Percentiles rank a stretch among this genome's conserved stretches.
Conservation (phyloP, 2,797 vertebrate genomes). For the Falco columbarius region DNA sequence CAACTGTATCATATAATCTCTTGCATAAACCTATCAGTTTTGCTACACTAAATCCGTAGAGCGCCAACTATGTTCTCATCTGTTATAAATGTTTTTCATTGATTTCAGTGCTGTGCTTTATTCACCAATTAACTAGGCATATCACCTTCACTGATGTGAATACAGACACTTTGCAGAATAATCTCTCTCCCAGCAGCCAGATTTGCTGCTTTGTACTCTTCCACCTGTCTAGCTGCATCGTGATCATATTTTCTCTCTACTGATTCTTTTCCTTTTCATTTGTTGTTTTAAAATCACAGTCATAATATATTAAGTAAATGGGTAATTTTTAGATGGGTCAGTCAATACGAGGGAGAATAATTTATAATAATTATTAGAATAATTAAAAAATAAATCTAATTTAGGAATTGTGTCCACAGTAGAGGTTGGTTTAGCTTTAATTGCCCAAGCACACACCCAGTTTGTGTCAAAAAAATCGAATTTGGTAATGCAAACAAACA, state of each 20-base stretch:
- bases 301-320: not conserved
- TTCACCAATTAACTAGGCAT: slow-evolving; percentile 21
- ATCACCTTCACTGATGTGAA: slow-evolving; percentile 53
- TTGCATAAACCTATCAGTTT: not conserved
- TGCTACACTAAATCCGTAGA: not conserved
- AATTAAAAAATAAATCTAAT: slow-evolving; percentile 40
- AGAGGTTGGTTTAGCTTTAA: slow-evolving; percentile 8
- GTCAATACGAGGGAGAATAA: not conserved
- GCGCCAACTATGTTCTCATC: not conserved
- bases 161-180: not conserved
- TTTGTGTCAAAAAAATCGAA: slow-evolving; percentile 34
- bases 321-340: not conserved
- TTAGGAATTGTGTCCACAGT: not conserved
- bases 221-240: slow-evolving; percentile 27
- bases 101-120: slow-evolving; percentile 1
- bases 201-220: slow-evolving; percentile 34
- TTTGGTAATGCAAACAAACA: not conserved
- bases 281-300: not conserved
- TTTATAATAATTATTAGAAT: too few species aligned
- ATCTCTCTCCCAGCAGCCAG: slow-evolving; percentile 11
- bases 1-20: not conserved
- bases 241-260: not conserved
- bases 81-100: slow-evolving; percentile 7
- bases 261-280: not conserved
- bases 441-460: not conserved